These are phyloP conservation scores for Lepidothrix coronata DNA, from an alignment of 2,113 vertebrate genomes.

Conservation along the genomic window DNA sequence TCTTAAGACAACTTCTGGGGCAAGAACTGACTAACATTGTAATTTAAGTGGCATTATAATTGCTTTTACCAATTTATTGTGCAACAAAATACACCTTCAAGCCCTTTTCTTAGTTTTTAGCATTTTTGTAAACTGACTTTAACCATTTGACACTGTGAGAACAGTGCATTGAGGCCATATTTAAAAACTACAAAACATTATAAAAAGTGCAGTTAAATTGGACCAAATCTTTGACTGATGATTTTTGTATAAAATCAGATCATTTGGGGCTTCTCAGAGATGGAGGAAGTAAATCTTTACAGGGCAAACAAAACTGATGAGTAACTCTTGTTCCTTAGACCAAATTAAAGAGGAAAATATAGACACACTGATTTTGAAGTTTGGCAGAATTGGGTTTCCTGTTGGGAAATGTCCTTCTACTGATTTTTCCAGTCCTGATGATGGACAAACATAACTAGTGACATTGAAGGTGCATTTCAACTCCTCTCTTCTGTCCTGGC, in stretches of 20 bases:
- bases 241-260: not conserved
- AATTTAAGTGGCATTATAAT: not conserved
- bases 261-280: not conserved
- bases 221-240: not conserved
- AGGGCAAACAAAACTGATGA: not conserved
- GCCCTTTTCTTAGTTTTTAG: not conserved
- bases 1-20: not conserved
- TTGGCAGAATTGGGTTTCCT: not conserved
- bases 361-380: not conserved
- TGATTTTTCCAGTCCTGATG: not conserved
- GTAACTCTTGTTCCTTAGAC: not conserved
- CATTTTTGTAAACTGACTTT: not conserved
- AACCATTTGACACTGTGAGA: not conserved
- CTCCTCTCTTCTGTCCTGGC: conserved; percentile 40
- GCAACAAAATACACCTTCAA: not conserved
- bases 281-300: not conserved
- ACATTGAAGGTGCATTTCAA: not conserved
- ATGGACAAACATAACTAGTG: not conserved
- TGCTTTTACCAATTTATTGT: not conserved
- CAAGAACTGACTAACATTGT: not conserved
- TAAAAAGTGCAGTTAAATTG: not conserved
- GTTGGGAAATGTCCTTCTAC: not conserved
- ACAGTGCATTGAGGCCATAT: not conserved
- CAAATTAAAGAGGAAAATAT: not conserved
- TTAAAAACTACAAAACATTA: not conserved